Conservation (phyloP, 2,888 invertebrate genomes). For the Sesia apiformis region DNA sequence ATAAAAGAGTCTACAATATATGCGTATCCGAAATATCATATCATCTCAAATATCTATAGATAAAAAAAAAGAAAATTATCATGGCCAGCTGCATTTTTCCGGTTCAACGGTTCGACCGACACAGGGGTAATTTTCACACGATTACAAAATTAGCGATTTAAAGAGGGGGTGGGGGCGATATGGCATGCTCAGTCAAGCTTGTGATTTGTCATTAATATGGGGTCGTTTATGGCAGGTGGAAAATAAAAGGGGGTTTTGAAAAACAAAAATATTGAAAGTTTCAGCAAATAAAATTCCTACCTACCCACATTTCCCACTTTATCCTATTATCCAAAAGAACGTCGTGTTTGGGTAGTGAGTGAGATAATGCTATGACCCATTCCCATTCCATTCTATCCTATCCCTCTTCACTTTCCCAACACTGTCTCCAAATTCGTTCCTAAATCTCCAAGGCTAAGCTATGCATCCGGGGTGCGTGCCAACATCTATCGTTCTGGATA, state of each 20-base stretch:
- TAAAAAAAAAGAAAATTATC: not conserved
- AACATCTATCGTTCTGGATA: too few relatives aligned
- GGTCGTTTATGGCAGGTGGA: not conserved
- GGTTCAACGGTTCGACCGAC: conserved; percentile 6
- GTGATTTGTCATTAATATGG: conserved; percentile 17
- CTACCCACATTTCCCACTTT: too few relatives aligned
- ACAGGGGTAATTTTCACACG: conserved; percentile 17
- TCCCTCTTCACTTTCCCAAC: too few relatives aligned
- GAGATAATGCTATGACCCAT: too few relatives aligned
- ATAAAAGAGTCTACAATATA: too few relatives aligned
- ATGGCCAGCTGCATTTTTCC: conserved; percentile 6
- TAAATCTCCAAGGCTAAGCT: too few relatives aligned
- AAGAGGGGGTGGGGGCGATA: conserved; percentile 9
- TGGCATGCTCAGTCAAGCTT: conserved; percentile 24
- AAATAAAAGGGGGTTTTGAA: not conserved
- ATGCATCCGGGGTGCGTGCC: too few relatives aligned
- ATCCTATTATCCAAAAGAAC: too few relatives aligned
- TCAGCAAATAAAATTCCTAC: not conserved
- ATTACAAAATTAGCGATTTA: conserved; percentile 23
- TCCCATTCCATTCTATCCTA: too few relatives aligned
- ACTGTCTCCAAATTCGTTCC: too few relatives aligned
- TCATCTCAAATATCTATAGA: not conserved
- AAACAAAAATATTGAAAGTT: not conserved
- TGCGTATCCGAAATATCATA: not conserved
- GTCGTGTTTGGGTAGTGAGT: too few relatives aligned